Percentiles rank a stretch among this genome's conserved stretches.
These are phyloP conservation scores for Ceratosolen solmsi DNA, from an alignment of 1,140 invertebrate species.

Conservation along the genomic window DNA sequence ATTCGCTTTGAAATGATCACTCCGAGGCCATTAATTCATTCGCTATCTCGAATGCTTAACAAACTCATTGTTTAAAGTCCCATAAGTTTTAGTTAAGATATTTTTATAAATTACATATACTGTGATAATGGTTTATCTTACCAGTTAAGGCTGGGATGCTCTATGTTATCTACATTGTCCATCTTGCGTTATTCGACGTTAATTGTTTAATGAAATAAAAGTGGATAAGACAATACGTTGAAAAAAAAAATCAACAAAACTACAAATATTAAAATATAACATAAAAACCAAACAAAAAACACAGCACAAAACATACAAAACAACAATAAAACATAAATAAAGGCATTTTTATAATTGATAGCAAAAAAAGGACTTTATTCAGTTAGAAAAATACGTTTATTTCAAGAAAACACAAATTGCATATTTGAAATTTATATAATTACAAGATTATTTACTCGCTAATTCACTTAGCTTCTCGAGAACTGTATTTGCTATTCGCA, in stretches of 20 bases:
- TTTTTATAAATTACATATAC: neutral
- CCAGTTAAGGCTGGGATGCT: neutral
- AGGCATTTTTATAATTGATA: conserved; percentile 36
- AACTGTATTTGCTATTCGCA: conserved; percentile 44
- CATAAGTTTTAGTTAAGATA: no score
- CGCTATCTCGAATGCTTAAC: no score
- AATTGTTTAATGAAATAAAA: no score
- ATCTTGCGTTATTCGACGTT: neutral
- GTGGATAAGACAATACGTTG: neutral
- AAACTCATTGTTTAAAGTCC: no score
- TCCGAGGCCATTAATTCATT: no score
- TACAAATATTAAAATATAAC: conserved; percentile 40
- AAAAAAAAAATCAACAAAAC: neutral
- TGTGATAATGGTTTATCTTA: neutral
- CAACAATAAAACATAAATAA: conserved; percentile 36
- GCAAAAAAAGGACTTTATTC: conserved; percentile 51
- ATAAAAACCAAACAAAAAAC: conserved; percentile 42
- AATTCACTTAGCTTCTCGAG: conserved; percentile 39
- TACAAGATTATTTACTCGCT: conserved; percentile 42
- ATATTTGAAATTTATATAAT: conserved; percentile 33
- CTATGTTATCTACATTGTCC: neutral
- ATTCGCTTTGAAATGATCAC: no score
- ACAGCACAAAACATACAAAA: conserved; percentile 27
- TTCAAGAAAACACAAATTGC: conserved; percentile 47
- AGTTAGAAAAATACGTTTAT: conserved; percentile 49